Evolutionary conservation across 2,113 vertebrate genomes (phyloP).

Genomic region (Alectura lathami): DNA sequence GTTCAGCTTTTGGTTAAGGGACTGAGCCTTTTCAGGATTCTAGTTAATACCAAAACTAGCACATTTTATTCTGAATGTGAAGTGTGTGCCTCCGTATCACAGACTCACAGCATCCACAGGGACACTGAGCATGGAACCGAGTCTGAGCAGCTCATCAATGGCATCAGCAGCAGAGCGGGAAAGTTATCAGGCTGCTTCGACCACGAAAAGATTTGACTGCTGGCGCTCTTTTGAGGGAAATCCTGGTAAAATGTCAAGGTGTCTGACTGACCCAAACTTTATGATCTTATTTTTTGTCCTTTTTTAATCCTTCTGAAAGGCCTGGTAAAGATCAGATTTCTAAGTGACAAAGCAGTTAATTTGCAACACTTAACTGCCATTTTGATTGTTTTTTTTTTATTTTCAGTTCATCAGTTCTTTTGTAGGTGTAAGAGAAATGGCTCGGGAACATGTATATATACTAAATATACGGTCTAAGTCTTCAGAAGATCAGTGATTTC

Average conservation of each 20-base stretch:
- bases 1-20: conserved; percentile 58
- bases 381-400: neutral
- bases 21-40: conserved; percentile 50
- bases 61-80: conserved; percentile 67
- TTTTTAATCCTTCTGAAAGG: conserved; percentile 28
- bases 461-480: neutral
- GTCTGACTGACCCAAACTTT: conserved; percentile 67
- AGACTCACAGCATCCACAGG: conserved; percentile 68
- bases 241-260: conserved; percentile 66
- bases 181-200: conserved; percentile 61
- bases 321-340: conserved; percentile 35
- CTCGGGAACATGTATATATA: neutral
- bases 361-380: neutral
- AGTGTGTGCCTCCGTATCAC: conserved; percentile 65
- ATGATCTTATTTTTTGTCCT: neutral
- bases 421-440: neutral
- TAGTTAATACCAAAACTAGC: conserved; percentile 47
- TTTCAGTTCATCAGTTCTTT: conserved; percentile 10
- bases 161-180: conserved; percentile 56
- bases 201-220: conserved; percentile 69
- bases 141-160: conserved; percentile 68
- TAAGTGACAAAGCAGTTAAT: conserved; percentile 5
- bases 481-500: neutral
- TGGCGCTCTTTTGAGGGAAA: conserved; percentile 72
- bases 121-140: conserved; percentile 43